Evolutionary conservation across 2,888 invertebrate genomes (phyloP).

Genomic region (Aleiodes testaceus): DNA sequence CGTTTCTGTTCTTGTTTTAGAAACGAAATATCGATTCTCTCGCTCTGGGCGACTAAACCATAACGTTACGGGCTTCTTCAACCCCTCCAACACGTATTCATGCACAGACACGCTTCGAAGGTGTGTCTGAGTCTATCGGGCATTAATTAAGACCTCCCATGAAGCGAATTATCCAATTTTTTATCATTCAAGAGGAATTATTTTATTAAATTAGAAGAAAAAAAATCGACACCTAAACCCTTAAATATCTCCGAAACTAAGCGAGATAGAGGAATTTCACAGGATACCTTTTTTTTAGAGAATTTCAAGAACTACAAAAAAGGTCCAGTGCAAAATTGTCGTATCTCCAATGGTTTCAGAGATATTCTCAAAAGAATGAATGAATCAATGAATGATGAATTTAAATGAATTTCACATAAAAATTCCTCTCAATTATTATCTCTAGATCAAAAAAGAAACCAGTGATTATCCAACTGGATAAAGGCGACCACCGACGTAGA

Average conservation of each 20-base stretch:
- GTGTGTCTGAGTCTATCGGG: constrained; percentile 20
- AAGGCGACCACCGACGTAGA: constrained; percentile 19
- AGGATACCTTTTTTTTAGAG: too few species aligned
- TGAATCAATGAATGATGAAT: constrained; percentile 48
- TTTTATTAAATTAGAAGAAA: too few species aligned
- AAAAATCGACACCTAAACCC: too few species aligned
- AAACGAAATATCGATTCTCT: constrained; percentile 50
- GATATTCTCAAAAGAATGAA: too few species aligned
- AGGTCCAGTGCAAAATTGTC: too few species aligned
- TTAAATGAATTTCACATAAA: constrained; percentile 4
- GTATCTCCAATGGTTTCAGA: too few species aligned
- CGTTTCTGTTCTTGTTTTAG: constrained; percentile 50
- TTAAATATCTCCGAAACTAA: too few species aligned
- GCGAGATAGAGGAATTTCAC: too few species aligned
- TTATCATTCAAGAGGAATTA: constrained; percentile 4
- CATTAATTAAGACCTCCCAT: constrained; percentile 30
- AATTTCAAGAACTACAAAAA: too few species aligned
- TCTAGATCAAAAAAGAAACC: not conserved
- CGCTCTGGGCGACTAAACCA: constrained; percentile 25
- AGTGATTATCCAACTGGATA: constrained; percentile 17
- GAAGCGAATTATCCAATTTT: constrained; percentile 2
- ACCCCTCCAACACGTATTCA: constrained; percentile 4
- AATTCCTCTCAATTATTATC: too few species aligned
- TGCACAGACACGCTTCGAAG: constrained; percentile 12
- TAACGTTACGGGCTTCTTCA: constrained; percentile 5